Percentiles rank a stretch among this genome's conserved stretches.
Conservation (phyloP, 2,888 invertebrate species). For the Plagiodera versicolora region DNA sequence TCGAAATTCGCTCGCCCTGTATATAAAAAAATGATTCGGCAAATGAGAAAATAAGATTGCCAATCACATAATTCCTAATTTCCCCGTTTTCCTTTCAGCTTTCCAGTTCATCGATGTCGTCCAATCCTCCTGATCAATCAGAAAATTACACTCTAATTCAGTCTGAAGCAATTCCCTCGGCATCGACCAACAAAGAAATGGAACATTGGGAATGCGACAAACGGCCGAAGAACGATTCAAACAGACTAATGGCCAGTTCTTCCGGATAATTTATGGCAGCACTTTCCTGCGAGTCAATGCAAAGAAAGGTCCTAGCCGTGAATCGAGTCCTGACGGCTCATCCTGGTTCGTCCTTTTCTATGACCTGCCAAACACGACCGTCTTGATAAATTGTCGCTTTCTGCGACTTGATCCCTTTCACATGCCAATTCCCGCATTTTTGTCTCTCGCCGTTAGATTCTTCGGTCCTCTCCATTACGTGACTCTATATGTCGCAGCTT, state of each 20-base stretch:
- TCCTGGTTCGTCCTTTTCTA: conserved; percentile 44
- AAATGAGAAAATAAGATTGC: no score
- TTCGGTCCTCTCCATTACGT: neutral
- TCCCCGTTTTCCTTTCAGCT: conserved; percentile 4
- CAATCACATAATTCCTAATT: neutral
- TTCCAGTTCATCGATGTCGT: neutral
- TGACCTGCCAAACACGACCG: conserved; percentile 39
- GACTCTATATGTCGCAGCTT: neutral
- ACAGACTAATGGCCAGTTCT: conserved; percentile 54
- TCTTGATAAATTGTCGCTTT: conserved; percentile 49
- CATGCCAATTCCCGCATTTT: conserved; percentile 19
- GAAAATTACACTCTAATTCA: neutral
- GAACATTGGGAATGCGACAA: conserved; percentile 32
- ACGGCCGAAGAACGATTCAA: conserved; percentile 45
- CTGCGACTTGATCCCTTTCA: conserved; percentile 41
- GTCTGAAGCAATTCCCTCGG: neutral
- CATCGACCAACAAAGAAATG: conserved; percentile 6
- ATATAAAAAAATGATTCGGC: no score
- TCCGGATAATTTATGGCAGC: conserved; percentile 52
- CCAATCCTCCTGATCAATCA: neutral
- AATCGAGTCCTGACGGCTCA: conserved; percentile 27
- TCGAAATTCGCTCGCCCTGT: no score
- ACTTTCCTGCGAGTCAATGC: conserved; percentile 52
- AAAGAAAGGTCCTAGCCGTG: conserved; percentile 46
- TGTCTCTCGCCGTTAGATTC: neutral